Percentiles rank a stretch among this genome's conserved stretches.
Conservation (phyloP, 2,888 invertebrate genomes). For the Unio pictorum region DNA sequence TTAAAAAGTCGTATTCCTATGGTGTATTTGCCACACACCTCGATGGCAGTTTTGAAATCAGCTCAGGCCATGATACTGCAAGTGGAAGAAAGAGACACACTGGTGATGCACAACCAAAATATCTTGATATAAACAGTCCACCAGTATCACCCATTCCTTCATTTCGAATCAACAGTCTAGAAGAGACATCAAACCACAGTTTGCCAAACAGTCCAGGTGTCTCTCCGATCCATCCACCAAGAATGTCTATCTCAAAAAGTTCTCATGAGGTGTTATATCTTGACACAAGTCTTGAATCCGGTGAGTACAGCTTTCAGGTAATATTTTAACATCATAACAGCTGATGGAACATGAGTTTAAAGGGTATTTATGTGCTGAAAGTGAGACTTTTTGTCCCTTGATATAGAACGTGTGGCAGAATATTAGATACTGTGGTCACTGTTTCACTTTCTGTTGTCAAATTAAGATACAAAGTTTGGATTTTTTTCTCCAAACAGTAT, state of each 20-base stretch:
- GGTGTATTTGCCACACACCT: conserved; percentile 23
- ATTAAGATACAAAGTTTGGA: too few relatives aligned
- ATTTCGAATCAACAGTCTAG: neutral
- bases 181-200: conserved; percentile 19
- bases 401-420: too few relatives aligned
- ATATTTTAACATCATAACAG: too few relatives aligned
- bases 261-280: conserved; percentile 39
- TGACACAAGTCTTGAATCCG: too few relatives aligned
- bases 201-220: conserved; percentile 35
- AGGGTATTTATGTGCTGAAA: too few relatives aligned
- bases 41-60: conserved; percentile 19
- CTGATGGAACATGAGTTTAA: too few relatives aligned
- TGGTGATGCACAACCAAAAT: neutral
- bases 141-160: conserved; percentile 28
- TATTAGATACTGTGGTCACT: too few relatives aligned
- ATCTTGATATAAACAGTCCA: conserved; percentile 7
- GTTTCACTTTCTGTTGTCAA: too few relatives aligned
- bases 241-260: conserved; percentile 24
- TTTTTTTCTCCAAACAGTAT: too few relatives aligned
- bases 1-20: conserved; percentile 20
- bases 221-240: conserved; percentile 32
- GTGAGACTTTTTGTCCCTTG: too few relatives aligned
- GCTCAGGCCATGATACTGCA: conserved; percentile 18
- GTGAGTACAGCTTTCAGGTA: too few relatives aligned
- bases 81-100: too few relatives aligned